Evolutionary conservation across 2,113 vertebrate genomes (phyloP).

Genomic region (Rhegmatorhina hoffmannsi): DNA sequence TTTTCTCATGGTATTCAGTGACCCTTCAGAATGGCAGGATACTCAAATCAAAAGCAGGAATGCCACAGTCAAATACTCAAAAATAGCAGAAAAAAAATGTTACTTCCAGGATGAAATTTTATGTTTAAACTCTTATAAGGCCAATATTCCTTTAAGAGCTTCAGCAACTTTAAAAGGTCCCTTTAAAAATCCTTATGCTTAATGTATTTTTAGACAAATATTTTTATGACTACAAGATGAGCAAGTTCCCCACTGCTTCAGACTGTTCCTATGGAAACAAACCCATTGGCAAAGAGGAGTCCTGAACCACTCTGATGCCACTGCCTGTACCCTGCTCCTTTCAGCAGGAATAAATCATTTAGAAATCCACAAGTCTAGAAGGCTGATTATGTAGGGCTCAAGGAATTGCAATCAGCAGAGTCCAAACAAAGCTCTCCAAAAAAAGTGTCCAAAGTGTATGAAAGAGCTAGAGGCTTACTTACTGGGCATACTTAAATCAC

Average conservation of each 20-base stretch:
- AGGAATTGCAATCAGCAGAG: neutral
- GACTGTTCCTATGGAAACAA: slow-evolving; percentile 67
- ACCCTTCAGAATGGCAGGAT: neutral
- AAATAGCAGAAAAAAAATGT: neutral
- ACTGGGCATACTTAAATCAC: neutral
- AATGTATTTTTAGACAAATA: slow-evolving; percentile 63
- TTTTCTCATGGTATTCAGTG: neutral
- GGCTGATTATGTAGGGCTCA: neutral
- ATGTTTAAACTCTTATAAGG: neutral
- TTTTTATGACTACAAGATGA: slow-evolving; percentile 48
- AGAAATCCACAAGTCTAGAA: neutral
- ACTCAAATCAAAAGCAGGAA: neutral
- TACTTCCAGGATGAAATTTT: neutral
- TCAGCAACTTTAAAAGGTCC: neutral
- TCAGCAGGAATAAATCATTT: slow-evolving; percentile 9
- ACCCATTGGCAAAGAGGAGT: slow-evolving; percentile 9
- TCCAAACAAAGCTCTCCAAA: neutral
- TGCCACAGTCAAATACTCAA: neutral
- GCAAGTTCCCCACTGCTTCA: slow-evolving; percentile 27
- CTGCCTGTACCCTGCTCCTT: neutral
- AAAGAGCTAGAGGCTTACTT: neutral
- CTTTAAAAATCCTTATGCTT: slow-evolving; percentile 38
- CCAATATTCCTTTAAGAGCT: neutral
- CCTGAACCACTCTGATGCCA: slow-evolving; percentile 26
- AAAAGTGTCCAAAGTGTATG: neutral